phyloP scores from a whole-genome alignment of 2,888 invertebrate genomes.

The Cataglyphis cursor region DNA sequence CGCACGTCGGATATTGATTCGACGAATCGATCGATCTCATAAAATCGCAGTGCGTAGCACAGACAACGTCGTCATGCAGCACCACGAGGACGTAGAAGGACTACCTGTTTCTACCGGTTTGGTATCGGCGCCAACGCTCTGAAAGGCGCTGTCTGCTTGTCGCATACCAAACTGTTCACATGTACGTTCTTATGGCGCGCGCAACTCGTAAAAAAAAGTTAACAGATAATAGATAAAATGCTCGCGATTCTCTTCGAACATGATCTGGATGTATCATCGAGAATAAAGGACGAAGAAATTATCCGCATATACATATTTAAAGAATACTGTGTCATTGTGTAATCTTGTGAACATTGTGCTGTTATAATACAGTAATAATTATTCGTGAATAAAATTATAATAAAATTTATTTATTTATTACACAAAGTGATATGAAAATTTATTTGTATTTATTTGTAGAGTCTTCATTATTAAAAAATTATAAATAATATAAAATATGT shows the following conservation, averaged over 20 bases:
- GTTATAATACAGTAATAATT: not conserved
- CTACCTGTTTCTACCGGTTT: conserved; percentile 79
- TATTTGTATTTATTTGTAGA: not conserved
- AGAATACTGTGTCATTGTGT: not conserved
- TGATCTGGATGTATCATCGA: conserved; percentile 10
- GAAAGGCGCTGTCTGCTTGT: conserved; percentile 72
- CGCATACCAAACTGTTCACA: conserved; percentile 66
- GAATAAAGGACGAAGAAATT: not conserved
- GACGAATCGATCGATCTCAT: conserved; percentile 50
- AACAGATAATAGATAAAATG: conserved; percentile 70
- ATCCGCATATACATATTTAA: not conserved
- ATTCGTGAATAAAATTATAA: not conserved
- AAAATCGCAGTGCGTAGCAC: conserved; percentile 59
- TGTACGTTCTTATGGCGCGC: conserved; percentile 51
- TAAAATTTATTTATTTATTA: not conserved
- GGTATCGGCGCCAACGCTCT: conserved; percentile 79
- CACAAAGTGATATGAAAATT: not conserved
- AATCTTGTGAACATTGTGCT: not conserved
- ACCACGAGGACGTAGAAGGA: conserved; percentile 74
- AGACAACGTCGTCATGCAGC: conserved; percentile 56
- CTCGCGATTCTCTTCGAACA: conserved; percentile 51
- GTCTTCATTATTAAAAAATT: not conserved
- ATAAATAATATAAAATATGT: not conserved
- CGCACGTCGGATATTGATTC: conserved; percentile 37
- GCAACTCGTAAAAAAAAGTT: conserved; percentile 64